phyloP scores from a whole-genome alignment of 2,888 invertebrate species.

The Acronicta alni region DNA sequence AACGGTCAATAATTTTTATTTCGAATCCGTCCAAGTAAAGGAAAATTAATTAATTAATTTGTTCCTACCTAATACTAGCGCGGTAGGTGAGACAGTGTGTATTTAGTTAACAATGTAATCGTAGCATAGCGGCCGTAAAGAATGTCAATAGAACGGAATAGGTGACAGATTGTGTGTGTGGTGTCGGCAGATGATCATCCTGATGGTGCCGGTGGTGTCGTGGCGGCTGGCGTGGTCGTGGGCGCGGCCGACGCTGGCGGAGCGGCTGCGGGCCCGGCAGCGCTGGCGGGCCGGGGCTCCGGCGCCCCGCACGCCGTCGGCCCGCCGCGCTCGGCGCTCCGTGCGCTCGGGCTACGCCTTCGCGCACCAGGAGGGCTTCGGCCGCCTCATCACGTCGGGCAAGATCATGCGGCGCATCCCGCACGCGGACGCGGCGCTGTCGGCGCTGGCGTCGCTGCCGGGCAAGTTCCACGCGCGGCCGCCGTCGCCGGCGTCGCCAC shows the following conservation, averaged over 20 bases:
- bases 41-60: too few relatives aligned
- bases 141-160: too few relatives aligned
- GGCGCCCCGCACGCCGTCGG: conserved; percentile 95
- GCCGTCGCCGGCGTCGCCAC: conserved; percentile 88
- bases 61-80: too few relatives aligned
- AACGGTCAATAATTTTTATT: too few relatives aligned
- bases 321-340: conserved; percentile 96
- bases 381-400: conserved; percentile 96
- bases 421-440: conserved; percentile 93
- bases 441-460: conserved; percentile 89
- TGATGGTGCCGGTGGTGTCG: conserved; percentile 97
- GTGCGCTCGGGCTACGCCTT: conserved; percentile 99
- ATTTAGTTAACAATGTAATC: too few relatives aligned
- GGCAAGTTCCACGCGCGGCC: conserved; percentile 92
- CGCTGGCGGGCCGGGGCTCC: conserved; percentile 93
- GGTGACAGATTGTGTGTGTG: background rate
- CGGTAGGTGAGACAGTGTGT: too few relatives aligned
- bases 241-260: conserved; percentile 96
- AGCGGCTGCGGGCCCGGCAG: conserved; percentile 95
- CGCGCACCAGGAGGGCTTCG: conserved; percentile 94
- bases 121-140: too few relatives aligned
- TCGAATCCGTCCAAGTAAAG: too few relatives aligned
- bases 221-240: conserved; percentile 98
- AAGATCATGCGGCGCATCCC: conserved; percentile 97
- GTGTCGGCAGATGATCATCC: conserved; percentile 90